Evolutionary conservation across 2,888 invertebrate genomes (phyloP), one percentile per base, ranked within the genome.

Genomic region (Thymelicus sylvestris): DNA sequence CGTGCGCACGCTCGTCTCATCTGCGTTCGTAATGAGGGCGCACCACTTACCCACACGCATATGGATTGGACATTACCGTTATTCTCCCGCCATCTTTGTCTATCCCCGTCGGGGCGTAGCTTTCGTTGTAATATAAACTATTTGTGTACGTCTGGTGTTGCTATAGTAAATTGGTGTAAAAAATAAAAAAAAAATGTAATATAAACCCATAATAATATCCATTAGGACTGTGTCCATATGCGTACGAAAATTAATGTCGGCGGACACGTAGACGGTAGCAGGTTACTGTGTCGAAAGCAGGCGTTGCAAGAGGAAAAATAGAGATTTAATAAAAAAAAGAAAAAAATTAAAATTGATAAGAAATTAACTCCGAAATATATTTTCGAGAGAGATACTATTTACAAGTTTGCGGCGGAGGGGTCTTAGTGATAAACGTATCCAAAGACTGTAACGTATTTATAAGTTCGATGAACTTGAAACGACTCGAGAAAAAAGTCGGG

Each of bases 371-470:
- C 91, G 88, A 90, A 92, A 90, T 91, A 90, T 93, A 92, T 92
- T 93, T 93, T 92, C 92, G 92, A 87, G 92, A 87, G 88, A 90
- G 87, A 78, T 78, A 80, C 75, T 93, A 92, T 93, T 93, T 93
- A 93, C 92, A 93, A 88, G 81, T 80, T 85, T 86, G 84, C 88
- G 85, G 83, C 86, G 82, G 86, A 86, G 86, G 87, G 88, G 93
- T 93, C 93, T 93, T 92, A 92, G 93, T 91, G 92, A 91, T 93
- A 92, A 87, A 88, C 75, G 81, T 92, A 90, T 93, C 93, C 93
- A 93, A 93, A 93, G 93, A 93, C 93, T 93, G 93, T 87, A 91
- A 92, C 89, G 88, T 93, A 91, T 90, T 90, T 83, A 90, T 88
- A 80, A 86, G 91, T 91, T 92, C 90, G 83, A 86, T 88, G 91